phyloP scores from a whole-genome alignment of 2,113 vertebrate species.

The Procapra przewalskii region DNA sequence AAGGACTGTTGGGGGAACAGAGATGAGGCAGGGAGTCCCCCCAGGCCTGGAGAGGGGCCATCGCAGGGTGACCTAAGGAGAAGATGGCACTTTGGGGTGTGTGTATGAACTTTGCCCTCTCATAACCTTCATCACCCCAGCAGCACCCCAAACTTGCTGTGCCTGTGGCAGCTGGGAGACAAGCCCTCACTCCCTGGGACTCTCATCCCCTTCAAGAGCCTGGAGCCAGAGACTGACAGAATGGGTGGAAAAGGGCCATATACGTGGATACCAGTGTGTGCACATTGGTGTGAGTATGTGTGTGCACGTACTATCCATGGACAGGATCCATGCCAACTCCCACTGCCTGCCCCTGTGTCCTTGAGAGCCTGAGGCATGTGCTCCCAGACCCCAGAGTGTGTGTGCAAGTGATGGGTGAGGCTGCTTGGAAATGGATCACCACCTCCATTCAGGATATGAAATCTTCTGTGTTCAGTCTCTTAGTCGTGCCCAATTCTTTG shows the following conservation, averaged over 20 bases:
- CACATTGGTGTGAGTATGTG: fast-evolving
- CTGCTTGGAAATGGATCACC: background rate
- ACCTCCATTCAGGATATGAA: no score
- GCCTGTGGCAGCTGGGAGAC: background rate
- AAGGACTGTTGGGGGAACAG: background rate
- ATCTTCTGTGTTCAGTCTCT: background rate
- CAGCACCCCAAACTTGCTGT: background rate
- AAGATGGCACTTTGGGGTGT: fast-evolving
- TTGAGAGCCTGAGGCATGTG: background rate
- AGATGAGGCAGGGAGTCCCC: no score
- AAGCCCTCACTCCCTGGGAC: background rate
- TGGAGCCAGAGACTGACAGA: fast-evolving
- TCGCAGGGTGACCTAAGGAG: background rate
- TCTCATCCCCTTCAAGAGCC: background rate
- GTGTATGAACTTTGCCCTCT: background rate
- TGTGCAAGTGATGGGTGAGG: background rate
- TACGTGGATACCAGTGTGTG: fast-evolving
- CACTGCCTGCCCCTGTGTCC: fast-evolving
- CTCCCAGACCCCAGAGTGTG: background rate
- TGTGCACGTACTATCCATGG: background rate
- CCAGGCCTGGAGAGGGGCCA: background rate
- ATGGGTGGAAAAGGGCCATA: fast-evolving
- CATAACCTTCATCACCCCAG: fast-evolving
- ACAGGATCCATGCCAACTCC: background rate
- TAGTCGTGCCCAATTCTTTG: background rate